Evolutionary conservation across 1,140 invertebrate genomes (phyloP).

Genomic region (Sinonovacula constricta): DNA sequence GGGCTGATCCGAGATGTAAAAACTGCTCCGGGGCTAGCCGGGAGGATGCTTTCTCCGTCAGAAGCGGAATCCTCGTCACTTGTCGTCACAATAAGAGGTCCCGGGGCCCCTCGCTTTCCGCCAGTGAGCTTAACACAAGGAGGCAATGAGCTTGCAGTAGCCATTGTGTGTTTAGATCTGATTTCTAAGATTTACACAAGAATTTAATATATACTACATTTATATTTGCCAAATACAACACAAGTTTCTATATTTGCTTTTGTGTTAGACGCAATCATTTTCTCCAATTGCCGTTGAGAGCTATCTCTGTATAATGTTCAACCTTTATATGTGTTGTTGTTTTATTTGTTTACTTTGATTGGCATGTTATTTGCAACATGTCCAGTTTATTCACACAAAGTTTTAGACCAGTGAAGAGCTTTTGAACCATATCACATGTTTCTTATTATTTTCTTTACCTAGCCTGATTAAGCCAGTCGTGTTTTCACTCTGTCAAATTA

Average conservation of each 20-base stretch:
- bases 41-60: conserved; percentile 51
- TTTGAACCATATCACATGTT: no score
- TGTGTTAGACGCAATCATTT: neutral
- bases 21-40: conserved; percentile 44
- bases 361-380: no score
- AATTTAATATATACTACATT: conserved; percentile 3
- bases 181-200: neutral
- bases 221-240: neutral
- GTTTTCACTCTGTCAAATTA: no score
- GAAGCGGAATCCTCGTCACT: conserved; percentile 67
- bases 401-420: no score
- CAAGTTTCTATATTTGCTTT: neutral
- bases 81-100: conserved; percentile 65
- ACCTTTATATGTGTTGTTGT: neutral
- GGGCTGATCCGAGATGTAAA: conserved; percentile 37
- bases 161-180: neutral
- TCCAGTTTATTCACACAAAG: no score
- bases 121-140: conserved; percentile 52
- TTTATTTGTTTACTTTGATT: no score
- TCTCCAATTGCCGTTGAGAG: neutral
- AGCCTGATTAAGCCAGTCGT: no score
- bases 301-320: neutral
- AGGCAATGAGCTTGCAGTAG: conserved; percentile 12
- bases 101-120: conserved; percentile 72
- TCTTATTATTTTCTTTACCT: no score